Base-by-base conservation (phyloP, 1,140 invertebrate genomes). In the Andricus grossulariae region DNA sequence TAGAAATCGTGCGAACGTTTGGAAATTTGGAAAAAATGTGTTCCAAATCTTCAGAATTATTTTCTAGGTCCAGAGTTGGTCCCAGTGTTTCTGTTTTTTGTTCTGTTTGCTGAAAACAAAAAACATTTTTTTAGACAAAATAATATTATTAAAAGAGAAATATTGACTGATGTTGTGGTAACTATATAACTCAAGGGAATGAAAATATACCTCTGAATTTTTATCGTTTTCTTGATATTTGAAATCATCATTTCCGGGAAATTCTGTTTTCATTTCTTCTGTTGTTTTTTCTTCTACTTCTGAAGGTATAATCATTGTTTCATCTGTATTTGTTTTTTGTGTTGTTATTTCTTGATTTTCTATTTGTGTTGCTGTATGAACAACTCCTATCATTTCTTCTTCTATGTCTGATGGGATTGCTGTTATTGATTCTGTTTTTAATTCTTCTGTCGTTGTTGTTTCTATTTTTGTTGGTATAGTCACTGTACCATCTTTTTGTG, bases 211-310 rank as follows among this genome's bases (percentile, higher is more conserved):
- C 19, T 54, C 21, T 25, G 55, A 21, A 11, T 12, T 8, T 25
- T 25, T 25, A 60, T 50, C 12, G n/a, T 50, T 73, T 52, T 21
- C 15, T 8, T 12, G 6, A 25, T 18, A n/a, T 6, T 25, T 25
- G 1, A 12, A 70, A 16, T 16, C 16, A 45, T 50, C 11, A 21
- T 32, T 52, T 50, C 13, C 72, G 4, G 21, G 18, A 19, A 51
- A 15, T 25, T 51, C 13, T 21, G 16, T 52, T 54, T 32, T 19
- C 0, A 45, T 55, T 55, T 54, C 7, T 39, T n/a, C 32, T n/a
- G 16, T 19, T 54, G n/a, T 55, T 55, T 74, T 25, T 55, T 54
- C 16, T 39, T 73, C 13, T 50, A 15, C 18, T 73, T 21, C 54
- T 73, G 72, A 51, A 11, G 19, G 10, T 21, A 16, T 12, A 19